Percentiles rank a stretch among this genome's conserved stretches.
phyloP scores from a whole-genome alignment of 1,140 invertebrate species.

The Neelides sp. region DNA sequence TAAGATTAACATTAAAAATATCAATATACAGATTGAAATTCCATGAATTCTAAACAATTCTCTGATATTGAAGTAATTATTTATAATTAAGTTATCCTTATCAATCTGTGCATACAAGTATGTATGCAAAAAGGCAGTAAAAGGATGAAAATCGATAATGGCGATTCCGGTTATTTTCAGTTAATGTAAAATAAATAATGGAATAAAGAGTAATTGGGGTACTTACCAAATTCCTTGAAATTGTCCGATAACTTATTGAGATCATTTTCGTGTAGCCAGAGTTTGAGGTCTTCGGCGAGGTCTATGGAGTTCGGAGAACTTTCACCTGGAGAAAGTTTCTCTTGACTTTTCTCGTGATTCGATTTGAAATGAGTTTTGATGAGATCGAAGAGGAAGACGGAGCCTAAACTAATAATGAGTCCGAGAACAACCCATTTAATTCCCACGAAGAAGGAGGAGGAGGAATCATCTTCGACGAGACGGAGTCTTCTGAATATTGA shows the following conservation, averaged over 20 bases:
- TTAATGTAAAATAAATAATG: neutral
- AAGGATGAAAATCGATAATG: neutral
- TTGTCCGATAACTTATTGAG: neutral
- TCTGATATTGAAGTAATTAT: conserved; percentile 4
- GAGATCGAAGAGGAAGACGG: conserved; percentile 11
- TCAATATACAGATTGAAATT: too few relatives aligned
- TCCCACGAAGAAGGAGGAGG: conserved; percentile 1
- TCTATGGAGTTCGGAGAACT: neutral
- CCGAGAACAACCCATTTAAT: conserved; percentile 14
- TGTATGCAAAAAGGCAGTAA: neutral
- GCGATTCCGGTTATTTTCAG: neutral
- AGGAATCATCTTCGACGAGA: neutral
- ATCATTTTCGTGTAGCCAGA: conserved; percentile 15
- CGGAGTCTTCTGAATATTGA: neutral
- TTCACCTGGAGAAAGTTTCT: neutral
- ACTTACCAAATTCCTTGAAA: conserved; percentile 12
- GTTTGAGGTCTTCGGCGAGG: neutral
- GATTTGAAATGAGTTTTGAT: neutral
- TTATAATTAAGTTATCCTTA: neutral
- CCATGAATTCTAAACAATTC: conserved; percentile 6
- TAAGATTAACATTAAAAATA: too few relatives aligned
- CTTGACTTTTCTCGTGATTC: neutral
- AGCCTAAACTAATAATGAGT: conserved; percentile 12
- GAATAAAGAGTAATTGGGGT: neutral
- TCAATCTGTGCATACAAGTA: neutral